Percentiles rank a stretch among this genome's conserved stretches.
Conservation (phyloP, 2,113 vertebrate genomes). For the Dicrurus megarhynchus region DNA sequence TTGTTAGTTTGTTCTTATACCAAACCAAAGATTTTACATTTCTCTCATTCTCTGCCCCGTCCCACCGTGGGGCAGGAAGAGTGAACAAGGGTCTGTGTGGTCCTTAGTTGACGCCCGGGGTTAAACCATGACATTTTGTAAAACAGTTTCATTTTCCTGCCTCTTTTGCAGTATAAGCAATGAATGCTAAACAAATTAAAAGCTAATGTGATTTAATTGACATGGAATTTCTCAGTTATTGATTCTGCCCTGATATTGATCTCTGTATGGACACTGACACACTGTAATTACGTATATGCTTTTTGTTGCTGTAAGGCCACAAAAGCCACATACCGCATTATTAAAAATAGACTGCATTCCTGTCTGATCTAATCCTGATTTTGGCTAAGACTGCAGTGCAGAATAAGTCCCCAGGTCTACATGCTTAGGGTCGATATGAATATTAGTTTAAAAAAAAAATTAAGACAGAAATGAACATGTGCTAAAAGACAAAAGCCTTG, state of each 20-base stretch:
- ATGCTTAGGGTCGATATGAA: neutral
- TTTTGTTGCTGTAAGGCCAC: neutral
- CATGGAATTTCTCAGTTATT: neutral
- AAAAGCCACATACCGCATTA: neutral
- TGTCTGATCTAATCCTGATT: neutral
- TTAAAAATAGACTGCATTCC: neutral
- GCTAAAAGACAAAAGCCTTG: neutral
- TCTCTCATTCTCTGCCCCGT: neutral
- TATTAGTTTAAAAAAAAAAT: neutral
- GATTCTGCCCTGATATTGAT: neutral
- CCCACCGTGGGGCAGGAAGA: neutral
- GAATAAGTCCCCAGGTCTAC: neutral
- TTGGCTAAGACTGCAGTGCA: neutral
- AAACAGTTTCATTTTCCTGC: neutral
- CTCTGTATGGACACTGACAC: neutral
- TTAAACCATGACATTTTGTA: neutral
- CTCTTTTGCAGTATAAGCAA: neutral
- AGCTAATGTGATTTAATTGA: neutral
- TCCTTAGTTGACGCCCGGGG: neutral
- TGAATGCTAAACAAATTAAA: neutral
- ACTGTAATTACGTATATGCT: neutral
- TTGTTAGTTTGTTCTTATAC: neutral
- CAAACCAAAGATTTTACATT: neutral
- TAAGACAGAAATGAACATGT: neutral
- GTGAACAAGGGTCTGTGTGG: fast-evolving